Percentiles rank a stretch among this genome's conserved stretches.
Conservation (phyloP, 2,113 vertebrate genomes). For the Phaethornis superciliosus region DNA sequence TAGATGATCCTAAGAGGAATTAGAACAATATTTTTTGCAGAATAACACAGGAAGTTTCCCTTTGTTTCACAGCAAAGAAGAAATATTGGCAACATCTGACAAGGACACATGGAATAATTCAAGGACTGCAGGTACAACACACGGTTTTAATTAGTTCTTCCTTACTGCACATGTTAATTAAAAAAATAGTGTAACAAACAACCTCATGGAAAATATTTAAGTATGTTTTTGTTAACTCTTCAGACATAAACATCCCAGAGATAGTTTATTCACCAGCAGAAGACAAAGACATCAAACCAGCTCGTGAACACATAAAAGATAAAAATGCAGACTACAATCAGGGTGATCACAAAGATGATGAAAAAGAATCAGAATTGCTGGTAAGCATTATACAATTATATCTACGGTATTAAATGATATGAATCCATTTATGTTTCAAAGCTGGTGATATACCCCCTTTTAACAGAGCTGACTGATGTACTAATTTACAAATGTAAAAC, state of each 20-base stretch:
- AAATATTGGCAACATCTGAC: constrained; percentile 57
- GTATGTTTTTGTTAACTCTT: constrained; percentile 65
- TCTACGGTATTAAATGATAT: constrained; percentile 66
- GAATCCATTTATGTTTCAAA: constrained; percentile 72
- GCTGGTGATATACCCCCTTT: constrained; percentile 63
- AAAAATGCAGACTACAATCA: constrained; percentile 56
- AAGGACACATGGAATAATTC: constrained; percentile 66
- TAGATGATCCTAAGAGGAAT: not conserved
- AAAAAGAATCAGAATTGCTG: constrained; percentile 78
- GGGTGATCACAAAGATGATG: constrained; percentile 67
- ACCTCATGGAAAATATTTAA: constrained; percentile 1
- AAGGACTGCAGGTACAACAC: constrained; percentile 72
- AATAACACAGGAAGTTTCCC: constrained; percentile 47
- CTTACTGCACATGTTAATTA: constrained; percentile 41
- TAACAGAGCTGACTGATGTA: constrained; percentile 65
- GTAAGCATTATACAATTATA: constrained; percentile 78
- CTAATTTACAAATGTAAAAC: constrained; percentile 73
- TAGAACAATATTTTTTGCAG: constrained; percentile 19
- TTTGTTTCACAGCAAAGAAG: constrained; percentile 80
- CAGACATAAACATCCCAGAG: constrained; percentile 72
- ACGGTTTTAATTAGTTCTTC: constrained; percentile 39
- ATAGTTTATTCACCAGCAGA: constrained; percentile 76
- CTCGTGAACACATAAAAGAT: constrained; percentile 62
- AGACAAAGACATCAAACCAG: constrained; percentile 57
- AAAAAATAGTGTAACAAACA: constrained; percentile 10